Evolutionary conservation across 2,888 invertebrate species (phyloP), one percentile per base, ranked within the genome.

Genomic region (Dryocosmus kuriphilus): DNA sequence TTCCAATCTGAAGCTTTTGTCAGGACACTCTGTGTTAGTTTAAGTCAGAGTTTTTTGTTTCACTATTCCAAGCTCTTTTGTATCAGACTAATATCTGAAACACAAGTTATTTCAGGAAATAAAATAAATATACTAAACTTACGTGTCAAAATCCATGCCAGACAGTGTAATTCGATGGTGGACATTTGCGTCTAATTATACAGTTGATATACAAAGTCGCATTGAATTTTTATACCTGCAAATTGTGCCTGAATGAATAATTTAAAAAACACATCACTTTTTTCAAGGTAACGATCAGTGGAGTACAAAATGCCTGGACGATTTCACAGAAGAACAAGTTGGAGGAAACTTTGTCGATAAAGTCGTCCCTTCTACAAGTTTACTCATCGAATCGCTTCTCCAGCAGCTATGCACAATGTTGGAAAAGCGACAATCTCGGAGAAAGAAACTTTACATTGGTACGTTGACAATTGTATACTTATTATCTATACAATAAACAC

Each of bases 311-410:
- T 74, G 57, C 46, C 2, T 62, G 30, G 61, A 62, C 9, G 41
- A 51, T 46, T 19, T n/a, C 24, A 19, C 32, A 41, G 14, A 62
- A 30, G 19, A 32, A n/a, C 46, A 63, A 51, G 11, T 19, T 30
- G 24, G n/a, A 19, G 19, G 30, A 4, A 51, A 62, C 5, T 32
- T 46, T 22, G 24, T 67, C 5, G 76, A 65, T 2, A 30, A 38
- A 76, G 46, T 76, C n/a, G 22, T 65, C 22, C 62, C 63, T 3
- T 63, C 65, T 35, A 61, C 94, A 74, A 95, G 95, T 87, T 92
- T 96, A 8, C 92, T 96, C 1, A 94, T 96, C 55, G 95, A 95
- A 87, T 95, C 95, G 2, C 92, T 96, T 0, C 93, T 96, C 61
- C 94, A 95, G 88, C 94, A 95, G 87, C 92, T 96, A 19, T 95